Evolutionary conservation across 2,113 vertebrate species (phyloP), one percentile per base, ranked within the genome.

Genomic region (Acanthisitta chloris): DNA sequence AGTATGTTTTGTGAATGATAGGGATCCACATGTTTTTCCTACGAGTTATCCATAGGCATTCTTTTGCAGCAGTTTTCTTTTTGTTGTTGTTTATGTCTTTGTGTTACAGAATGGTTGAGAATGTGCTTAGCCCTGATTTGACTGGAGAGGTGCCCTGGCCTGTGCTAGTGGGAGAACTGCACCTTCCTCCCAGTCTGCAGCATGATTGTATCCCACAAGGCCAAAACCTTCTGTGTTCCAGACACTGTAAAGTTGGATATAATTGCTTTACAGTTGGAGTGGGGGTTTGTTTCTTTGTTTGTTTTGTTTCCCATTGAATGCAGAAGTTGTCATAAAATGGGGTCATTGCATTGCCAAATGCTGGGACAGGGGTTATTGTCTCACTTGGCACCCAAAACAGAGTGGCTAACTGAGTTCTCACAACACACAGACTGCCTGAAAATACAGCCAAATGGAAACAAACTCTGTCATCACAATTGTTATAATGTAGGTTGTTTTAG

Each of bases 371-470:
- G 23, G 8, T 66, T 59, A 13, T 38, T 85, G 34, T 54, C 51
- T 42, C 26, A 6, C 40, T 74, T 1, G 6, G 33, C 40, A 46
- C 19, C 29, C 5, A 2, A 26, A 46, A 6, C 13, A 19, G 31
- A 12, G 62, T 51, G 20, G 43, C 42, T 74, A 14, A 28, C 19
- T 14, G 43, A 34, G 34, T 73, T 24, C 55, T 81, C 38, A 13
- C 0, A 0, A 16, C 26, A 8, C 0, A 3, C 34, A 4, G 1
- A 17, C 28, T 25, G 20, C 51, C 52, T 36, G 72, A 29, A 67
- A 33, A 25, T 6, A 15, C 19, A 74, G 40, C 5, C 11, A 46
- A 24, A 31, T 5, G 19, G 65, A 76, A 40, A 31, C 20, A 19
- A 43, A 38, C 29, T 46, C 65, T 31, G 59, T 33, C n/a, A 10